Base-by-base conservation (phyloP, 2,888 invertebrate genomes). In the Xestia ashworthii region DNA sequence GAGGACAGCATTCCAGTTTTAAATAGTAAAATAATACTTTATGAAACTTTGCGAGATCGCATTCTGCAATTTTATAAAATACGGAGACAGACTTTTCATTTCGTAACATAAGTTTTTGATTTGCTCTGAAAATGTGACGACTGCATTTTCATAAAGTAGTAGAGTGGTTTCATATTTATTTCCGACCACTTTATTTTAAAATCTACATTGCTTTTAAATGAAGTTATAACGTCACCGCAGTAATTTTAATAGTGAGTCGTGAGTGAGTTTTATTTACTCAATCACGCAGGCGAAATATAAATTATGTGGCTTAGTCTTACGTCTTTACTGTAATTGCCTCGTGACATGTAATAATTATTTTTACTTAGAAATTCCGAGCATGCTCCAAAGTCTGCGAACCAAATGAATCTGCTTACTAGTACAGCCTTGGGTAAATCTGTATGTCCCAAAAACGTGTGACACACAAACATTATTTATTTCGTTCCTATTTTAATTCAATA, bases 401-500 rank as follows among this genome's bases (percentile, higher is more conserved):
- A 66, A 66, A 19, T 48, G 62, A 78, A 78, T 83, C 68, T 65
- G 69, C 67, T 77, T 77, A 74, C 65, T 41, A 64, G 22, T 9
- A 44, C 44, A 44, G 22, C 22, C 22, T 64, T 12, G 19, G 38
- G 62, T 41, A 64, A 64, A 64, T 64, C 41, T 22, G 14, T 62
- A 41, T 71, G 32, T 70, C 41, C 67, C 64, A 14, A 70, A 81
- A 76, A 46, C 72, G 41, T 44, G 65, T 68, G 38, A n/a, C 19
- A 65, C 9, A 48, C 19, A 53, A 76, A 48, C 44, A 65, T 62
- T 74, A 8, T 74, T 60, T 55, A 60, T 67, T 71, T 44, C 38
- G 9, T 70, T 48, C 71, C 41, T 70, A 74, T 25, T 75, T 75
- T 78, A 87, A 87, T 87, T 85, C 79, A 84, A 87, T 86, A 80